Percentiles rank a stretch among this genome's conserved stretches.
Evolutionary conservation across 2,797 vertebrate genomes (phyloP).

Genomic region (Syngnathus acus): DNA sequence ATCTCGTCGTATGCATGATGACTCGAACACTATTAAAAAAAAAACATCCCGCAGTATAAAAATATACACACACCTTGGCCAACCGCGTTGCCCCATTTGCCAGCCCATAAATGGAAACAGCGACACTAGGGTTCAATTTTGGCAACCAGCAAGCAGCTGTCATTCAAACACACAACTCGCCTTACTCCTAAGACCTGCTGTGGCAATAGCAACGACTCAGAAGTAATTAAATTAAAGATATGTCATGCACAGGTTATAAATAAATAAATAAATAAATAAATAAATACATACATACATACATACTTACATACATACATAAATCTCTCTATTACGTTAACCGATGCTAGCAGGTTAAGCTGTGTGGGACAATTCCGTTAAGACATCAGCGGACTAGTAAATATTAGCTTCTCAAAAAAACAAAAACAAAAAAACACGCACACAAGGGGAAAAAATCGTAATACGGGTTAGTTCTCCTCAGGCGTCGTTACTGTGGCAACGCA

Average conservation of each 20-base stretch:
- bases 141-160: slow-evolving; percentile 69
- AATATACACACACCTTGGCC: slow-evolving; percentile 68
- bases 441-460: not conserved
- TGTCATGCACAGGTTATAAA: not conserved
- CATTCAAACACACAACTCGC: slow-evolving; percentile 47
- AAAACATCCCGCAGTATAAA: slow-evolving; percentile 74
- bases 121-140: slow-evolving; percentile 71
- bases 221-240: not conserved
- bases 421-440: not conserved
- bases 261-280: not conserved
- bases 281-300: not conserved
- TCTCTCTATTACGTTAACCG: not conserved
- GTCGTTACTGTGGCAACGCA: slow-evolving; percentile 46
- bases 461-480: slow-evolving; percentile 1
- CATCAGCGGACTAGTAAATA: not conserved
- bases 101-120: slow-evolving; percentile 74
- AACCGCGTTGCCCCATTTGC: slow-evolving; percentile 73
- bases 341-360: not conserved
- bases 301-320: too few species aligned
- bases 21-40: slow-evolving; percentile 12
- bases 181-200: not conserved
- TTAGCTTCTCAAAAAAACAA: not conserved
- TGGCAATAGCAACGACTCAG: not conserved
- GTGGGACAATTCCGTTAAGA: not conserved
- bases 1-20: not conserved